Evolutionary conservation across 2,888 invertebrate genomes (phyloP).

Genomic region (Ashinkailepas kermadecensis): DNA sequence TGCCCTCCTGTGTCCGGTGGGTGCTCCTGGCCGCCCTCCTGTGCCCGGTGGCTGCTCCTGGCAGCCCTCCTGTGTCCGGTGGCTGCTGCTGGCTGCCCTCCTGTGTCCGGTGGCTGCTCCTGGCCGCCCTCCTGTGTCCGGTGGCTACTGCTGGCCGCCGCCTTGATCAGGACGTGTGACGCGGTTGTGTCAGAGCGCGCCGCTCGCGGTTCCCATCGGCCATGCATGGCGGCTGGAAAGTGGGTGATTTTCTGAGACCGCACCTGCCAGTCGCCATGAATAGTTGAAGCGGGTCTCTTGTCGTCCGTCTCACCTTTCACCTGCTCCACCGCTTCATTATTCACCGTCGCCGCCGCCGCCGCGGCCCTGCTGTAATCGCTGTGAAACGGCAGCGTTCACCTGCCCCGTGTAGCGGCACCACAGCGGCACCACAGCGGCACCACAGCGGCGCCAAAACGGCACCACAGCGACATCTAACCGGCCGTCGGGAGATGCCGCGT

Average conservation of each 20-base stretch:
- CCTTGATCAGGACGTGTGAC: not conserved
- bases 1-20: too few species aligned
- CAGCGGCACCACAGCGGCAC: too few species aligned
- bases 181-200: not conserved
- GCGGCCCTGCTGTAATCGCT: not conserved
- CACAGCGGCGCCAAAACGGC: too few species aligned
- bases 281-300: not conserved
- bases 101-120: too few species aligned
- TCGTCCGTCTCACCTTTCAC: constrained; percentile 1
- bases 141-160: not conserved
- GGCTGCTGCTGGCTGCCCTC: too few species aligned
- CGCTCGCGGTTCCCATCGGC: not conserved
- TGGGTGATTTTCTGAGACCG: not conserved
- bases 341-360: not conserved
- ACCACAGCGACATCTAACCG: too few species aligned
- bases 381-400: not conserved
- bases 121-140: too few species aligned
- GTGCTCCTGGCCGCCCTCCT: too few species aligned
- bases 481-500: too few species aligned
- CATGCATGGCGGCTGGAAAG: not conserved
- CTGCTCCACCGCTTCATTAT: not conserved
- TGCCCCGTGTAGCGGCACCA: not conserved
- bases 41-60: too few species aligned
- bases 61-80: too few species aligned
- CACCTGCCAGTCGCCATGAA: not conserved